These are phyloP conservation scores for Leiothrix lutea DNA, from an alignment of 2,113 vertebrate species.

Conservation along the genomic window DNA sequence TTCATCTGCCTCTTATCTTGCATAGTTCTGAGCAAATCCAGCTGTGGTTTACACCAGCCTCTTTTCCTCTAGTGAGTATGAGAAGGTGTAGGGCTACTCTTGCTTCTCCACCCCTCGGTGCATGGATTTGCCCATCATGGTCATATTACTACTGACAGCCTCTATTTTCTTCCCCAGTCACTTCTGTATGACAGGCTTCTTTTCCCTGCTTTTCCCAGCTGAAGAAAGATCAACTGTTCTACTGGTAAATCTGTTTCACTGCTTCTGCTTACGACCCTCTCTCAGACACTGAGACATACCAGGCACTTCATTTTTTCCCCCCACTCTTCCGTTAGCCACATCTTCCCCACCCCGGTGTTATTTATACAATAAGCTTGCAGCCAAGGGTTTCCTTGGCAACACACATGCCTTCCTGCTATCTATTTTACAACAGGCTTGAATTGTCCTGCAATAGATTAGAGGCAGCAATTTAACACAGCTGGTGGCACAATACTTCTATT, in stretches of 20 bases:
- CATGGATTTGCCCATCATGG: background rate
- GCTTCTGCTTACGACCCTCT: background rate
- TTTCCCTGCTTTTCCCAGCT: background rate
- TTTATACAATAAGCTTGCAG: constrained; percentile 37
- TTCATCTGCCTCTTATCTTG: background rate
- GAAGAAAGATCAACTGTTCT: background rate
- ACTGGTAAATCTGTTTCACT: background rate
- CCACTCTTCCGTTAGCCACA: background rate
- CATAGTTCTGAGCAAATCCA: background rate
- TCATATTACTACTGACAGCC: background rate
- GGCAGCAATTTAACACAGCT: constrained; percentile 65
- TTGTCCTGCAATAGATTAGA: constrained; percentile 3
- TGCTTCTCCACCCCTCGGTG: background rate
- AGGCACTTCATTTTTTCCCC: background rate
- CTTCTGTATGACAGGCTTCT: background rate
- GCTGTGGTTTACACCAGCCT: background rate
- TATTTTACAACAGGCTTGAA: constrained; percentile 59
- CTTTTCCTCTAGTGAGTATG: background rate
- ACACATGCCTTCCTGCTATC: constrained; percentile 58
- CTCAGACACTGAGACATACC: background rate
- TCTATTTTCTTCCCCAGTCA: background rate
- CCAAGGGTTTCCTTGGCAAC: constrained; percentile 51
- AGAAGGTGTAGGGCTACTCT: background rate
- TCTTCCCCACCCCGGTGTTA: background rate
- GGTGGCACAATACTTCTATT: constrained; percentile 52